Evolutionary conservation across 2,797 vertebrate genomes (phyloP).

Genomic region (Lagodon rhomboides): DNA sequence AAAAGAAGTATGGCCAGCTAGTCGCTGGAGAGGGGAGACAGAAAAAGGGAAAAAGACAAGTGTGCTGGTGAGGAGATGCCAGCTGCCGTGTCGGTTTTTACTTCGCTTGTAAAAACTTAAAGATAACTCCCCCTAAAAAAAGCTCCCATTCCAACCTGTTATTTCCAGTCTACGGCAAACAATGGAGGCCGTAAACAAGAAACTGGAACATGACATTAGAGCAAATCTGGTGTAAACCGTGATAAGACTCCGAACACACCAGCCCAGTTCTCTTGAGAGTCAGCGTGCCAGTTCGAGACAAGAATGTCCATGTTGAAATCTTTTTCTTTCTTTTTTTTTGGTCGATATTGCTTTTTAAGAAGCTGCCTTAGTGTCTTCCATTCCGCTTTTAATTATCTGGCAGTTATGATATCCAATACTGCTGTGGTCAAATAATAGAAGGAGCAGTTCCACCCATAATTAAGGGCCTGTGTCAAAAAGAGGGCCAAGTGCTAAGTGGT

Average conservation of each 20-base stretch:
- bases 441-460: constrained; percentile 77
- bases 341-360: constrained; percentile 21
- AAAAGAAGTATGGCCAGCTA: neutral
- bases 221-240: constrained; percentile 24
- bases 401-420: constrained; percentile 65
- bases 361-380: constrained; percentile 39
- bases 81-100: constrained; percentile 60
- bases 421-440: constrained; percentile 79
- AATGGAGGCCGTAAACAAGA: constrained; percentile 50
- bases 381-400: constrained; percentile 73
- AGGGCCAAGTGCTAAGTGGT: constrained; percentile 71
- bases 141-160: constrained; percentile 58
- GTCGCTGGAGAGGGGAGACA: neutral
- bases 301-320: neutral
- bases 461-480: constrained; percentile 71
- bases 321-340: neutral
- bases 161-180: constrained; percentile 68
- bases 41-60: neutral
- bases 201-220: constrained; percentile 46
- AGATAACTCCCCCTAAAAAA: constrained; percentile 73
- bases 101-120: constrained; percentile 78
- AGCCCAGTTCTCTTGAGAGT: constrained; percentile 4
- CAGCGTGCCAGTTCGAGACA: constrained; percentile 22
- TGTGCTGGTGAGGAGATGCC: constrained; percentile 40
- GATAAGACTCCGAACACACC: constrained; percentile 18